Evolutionary conservation across 2,797 vertebrate species (phyloP).

Genomic region (Spondyliosoma cantharus): DNA sequence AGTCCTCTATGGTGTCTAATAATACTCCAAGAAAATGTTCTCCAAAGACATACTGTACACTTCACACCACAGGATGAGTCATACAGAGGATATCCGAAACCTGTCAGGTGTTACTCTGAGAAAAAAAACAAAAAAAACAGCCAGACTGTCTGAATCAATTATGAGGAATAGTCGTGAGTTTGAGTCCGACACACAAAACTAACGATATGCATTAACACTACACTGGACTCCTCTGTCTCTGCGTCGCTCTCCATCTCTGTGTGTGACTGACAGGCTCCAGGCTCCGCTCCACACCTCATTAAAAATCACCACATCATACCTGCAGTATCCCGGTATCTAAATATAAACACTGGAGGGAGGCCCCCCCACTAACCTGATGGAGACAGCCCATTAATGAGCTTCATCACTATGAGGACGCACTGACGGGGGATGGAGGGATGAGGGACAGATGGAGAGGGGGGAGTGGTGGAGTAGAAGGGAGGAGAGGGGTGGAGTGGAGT

Average conservation of each 20-base stretch:
- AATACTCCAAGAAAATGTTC: constrained; percentile 25
- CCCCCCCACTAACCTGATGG: constrained; percentile 38
- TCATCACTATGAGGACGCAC: constrained; percentile 66
- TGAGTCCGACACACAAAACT: constrained; percentile 31
- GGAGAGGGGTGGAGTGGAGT: neutral
- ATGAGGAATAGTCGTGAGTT: constrained; percentile 27
- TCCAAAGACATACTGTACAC: neutral
- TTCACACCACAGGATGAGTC: constrained; percentile 27
- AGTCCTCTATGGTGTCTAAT: neutral
- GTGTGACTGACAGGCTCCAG: constrained; percentile 67
- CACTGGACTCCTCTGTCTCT: constrained; percentile 18
- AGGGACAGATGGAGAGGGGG: constrained; percentile 67
- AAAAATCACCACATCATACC: constrained; percentile 70
- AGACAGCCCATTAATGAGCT: constrained; percentile 73
- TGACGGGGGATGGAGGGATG: constrained; percentile 63
- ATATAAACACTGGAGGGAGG: constrained; percentile 73
- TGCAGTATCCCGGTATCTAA: constrained; percentile 68
- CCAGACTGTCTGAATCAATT: constrained; percentile 40
- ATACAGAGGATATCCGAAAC: constrained; percentile 22
- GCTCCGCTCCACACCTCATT: constrained; percentile 66
- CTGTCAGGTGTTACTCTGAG: constrained; percentile 38
- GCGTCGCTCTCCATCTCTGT: constrained; percentile 13
- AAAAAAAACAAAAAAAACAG: constrained; percentile 33
- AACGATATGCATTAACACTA: constrained; percentile 21
- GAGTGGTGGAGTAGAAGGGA: constrained; percentile 13